Evolutionary conservation across 2,888 invertebrate species (phyloP), one percentile per base, ranked within the genome.

Genomic region (Xiphydria camelus): DNA sequence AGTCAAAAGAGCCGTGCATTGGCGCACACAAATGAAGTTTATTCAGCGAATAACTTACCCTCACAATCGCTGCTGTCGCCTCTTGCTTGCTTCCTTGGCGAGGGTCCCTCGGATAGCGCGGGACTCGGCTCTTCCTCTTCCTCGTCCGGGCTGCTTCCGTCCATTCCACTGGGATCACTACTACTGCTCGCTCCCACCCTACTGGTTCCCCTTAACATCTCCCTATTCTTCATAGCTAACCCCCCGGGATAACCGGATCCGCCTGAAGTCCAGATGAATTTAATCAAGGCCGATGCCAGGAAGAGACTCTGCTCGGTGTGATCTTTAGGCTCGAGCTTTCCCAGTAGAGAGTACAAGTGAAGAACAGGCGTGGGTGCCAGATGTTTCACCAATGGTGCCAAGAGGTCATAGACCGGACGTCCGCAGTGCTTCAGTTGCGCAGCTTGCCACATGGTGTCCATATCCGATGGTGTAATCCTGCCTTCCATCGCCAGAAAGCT

Each of bases 341-440:
- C 90, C n/a, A 96, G 79, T 45, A 95, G 78, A 49, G 87, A 87
- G 64, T 94, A 92, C 9, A 95, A 80, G 78, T 95, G 94, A 35
- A 91, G 81, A 23, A 94, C 93, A 0, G 94, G 93, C 23, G 88
- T 87, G 0, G 91, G 88, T 6, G 94, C 90, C 48, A 96, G 77
- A 66, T 94, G 92, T 66, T 95, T 90, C 2, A 95, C 94, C 53
- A 95, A 81, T 1, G 93, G 90, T 1, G 93, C 91, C 51, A 96
- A 77, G 31, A 94, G 79, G 75, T 96, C 96, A 69, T 93, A 90
- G 49, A 95, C 94, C 52, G 94, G 94, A 62, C 94, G 89, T 1
- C 94, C 89, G 71, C 95, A 96, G 74, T 96, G 95, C 73, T 96
- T 96, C 38, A 95, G 76, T 74, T 95, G 95, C 1, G 94, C 93